Evolutionary conservation across 2,888 invertebrate genomes (phyloP).

Genomic region (Trichopria drosophilae): DNA sequence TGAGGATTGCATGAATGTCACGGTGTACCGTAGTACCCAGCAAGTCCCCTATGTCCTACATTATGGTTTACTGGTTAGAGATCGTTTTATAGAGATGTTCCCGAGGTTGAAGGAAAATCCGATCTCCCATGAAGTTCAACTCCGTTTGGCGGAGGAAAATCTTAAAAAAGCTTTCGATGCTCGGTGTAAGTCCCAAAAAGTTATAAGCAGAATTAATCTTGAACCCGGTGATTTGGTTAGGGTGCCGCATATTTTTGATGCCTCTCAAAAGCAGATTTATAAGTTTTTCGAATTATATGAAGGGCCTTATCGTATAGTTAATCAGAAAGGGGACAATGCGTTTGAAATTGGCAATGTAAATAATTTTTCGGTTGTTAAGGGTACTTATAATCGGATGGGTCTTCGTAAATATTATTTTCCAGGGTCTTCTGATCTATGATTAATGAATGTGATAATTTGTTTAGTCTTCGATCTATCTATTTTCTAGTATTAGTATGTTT

Average conservation of each 20-base stretch:
- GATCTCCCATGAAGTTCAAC: too few species aligned
- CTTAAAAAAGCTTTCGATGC: neutral
- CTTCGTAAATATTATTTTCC: slow-evolving; percentile 5
- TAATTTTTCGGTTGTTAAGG: neutral
- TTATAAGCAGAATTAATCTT: neutral
- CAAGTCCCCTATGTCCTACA: neutral
- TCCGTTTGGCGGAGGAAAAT: neutral
- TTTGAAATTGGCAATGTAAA: neutral
- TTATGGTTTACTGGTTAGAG: too few species aligned
- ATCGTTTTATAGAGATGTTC: too few species aligned
- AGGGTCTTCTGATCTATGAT: too few species aligned
- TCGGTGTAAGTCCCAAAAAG: neutral
- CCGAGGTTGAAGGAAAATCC: too few species aligned
- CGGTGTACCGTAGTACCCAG: neutral
- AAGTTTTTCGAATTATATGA: slow-evolving; percentile 6
- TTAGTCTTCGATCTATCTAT: too few species aligned
- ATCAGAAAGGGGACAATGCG: neutral
- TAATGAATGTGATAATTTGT: too few species aligned
- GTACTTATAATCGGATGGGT: slow-evolving; percentile 4
- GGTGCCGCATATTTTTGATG: slow-evolving; percentile 1
- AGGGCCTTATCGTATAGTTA: neutral
- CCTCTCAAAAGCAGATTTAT: neutral
- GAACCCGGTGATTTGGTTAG: slow-evolving; percentile 1
- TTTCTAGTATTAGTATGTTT: too few species aligned
- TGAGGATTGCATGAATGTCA: slow-evolving; percentile 2